Conservation (phyloP, 2,888 invertebrate species). For the Ormyrus thymus region DNA sequence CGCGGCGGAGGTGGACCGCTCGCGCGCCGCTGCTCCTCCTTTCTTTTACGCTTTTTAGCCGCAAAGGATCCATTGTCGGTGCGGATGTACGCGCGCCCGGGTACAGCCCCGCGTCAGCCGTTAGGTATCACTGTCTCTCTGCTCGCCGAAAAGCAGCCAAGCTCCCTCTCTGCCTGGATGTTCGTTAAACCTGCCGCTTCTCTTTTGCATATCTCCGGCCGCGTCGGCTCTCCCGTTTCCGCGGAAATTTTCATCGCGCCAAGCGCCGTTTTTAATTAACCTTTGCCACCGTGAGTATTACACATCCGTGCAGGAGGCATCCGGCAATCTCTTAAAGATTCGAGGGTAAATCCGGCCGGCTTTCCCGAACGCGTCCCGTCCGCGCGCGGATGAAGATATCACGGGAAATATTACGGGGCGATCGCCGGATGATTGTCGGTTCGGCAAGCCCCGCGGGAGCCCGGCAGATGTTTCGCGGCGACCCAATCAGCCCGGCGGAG, state of each 20-base stretch:
- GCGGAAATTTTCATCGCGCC: slow-evolving; percentile 23
- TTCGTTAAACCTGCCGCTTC: background rate
- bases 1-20: slow-evolving; percentile 46
- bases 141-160: slow-evolving; percentile 20
- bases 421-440: slow-evolving; percentile 73
- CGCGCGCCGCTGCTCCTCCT: slow-evolving; percentile 52
- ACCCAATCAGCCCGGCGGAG: slow-evolving; percentile 71
- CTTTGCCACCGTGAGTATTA: too few relatives aligned
- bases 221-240: background rate
- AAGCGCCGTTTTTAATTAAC: too few relatives aligned
- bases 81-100: slow-evolving; percentile 67
- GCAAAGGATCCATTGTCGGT: slow-evolving; percentile 73
- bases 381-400: slow-evolving; percentile 70
- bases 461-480: slow-evolving; percentile 75
- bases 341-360: slow-evolving; percentile 25
- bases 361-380: background rate
- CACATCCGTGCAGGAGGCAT: too few relatives aligned
- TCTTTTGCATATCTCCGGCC: background rate
- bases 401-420: slow-evolving; percentile 73
- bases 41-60: slow-evolving; percentile 70
- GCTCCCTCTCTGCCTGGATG: background rate
- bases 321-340: too few relatives aligned
- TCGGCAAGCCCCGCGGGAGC: slow-evolving; percentile 73
- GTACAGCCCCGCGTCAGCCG: slow-evolving; percentile 61
- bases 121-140: slow-evolving; percentile 68